Evolutionary conservation across 2,797 vertebrate species (phyloP).

Genomic region (Premnoplex brunnescens): DNA sequence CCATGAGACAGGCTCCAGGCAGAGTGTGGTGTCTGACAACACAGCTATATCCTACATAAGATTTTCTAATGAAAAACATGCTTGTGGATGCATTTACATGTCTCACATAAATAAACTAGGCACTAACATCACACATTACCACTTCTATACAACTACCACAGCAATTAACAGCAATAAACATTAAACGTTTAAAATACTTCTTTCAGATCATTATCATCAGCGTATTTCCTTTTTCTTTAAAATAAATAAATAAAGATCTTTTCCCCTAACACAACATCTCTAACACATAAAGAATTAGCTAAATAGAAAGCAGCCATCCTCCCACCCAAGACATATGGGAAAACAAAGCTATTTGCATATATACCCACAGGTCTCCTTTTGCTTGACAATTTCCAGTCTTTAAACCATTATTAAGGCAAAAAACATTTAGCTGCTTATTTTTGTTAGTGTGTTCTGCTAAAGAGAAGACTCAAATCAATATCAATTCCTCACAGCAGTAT

Average conservation of each 20-base stretch:
- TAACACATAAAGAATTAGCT: conserved; percentile 29
- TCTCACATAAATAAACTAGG: not conserved
- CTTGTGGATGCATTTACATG: not conserved
- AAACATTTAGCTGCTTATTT: not conserved
- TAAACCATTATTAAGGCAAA: not conserved
- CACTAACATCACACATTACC: not conserved
- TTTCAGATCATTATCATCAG: not conserved
- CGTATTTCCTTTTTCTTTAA: not conserved
- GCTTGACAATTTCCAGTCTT: conserved; percentile 8
- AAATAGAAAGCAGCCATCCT: conserved; percentile 28
- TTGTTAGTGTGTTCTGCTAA: not conserved
- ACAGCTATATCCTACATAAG: not conserved
- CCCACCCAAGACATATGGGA: conserved; percentile 16
- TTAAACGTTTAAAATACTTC: not conserved
- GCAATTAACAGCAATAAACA: conserved; percentile 27
- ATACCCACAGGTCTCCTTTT: not conserved
- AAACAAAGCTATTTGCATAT: conserved; percentile 16
- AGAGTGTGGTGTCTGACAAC: not conserved
- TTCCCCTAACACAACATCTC: not conserved
- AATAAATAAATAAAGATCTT: not conserved
- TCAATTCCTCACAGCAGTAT: not conserved
- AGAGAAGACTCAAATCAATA: not conserved
- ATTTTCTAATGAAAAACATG: not conserved
- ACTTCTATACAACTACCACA: not conserved
- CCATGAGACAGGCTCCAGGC: not conserved